Conservation (phyloP, 1,140 invertebrate species). For the Triops cancriformis region DNA sequence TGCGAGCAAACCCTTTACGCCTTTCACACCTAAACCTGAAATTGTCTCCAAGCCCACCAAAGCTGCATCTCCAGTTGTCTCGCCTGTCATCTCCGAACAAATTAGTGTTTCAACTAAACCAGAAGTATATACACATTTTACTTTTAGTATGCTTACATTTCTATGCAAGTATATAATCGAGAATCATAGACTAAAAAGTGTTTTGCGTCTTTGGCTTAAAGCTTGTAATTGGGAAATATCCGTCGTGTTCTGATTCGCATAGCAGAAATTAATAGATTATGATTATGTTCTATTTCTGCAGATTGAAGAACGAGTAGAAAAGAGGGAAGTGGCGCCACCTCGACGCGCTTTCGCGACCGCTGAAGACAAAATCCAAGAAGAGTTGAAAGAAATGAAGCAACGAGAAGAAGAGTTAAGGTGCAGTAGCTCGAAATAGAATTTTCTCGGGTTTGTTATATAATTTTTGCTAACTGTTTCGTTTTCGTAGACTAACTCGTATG, state of each 20-base stretch:
- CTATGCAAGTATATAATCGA: too few species aligned
- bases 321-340: slow-evolving; percentile 35
- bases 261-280: too few species aligned
- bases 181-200: too few species aligned
- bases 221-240: too few species aligned
- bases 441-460: neutral
- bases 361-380: slow-evolving; percentile 67
- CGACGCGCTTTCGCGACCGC: slow-evolving; percentile 39
- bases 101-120: neutral
- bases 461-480: neutral
- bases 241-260: too few species aligned
- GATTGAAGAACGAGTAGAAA: neutral
- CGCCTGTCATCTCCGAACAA: neutral
- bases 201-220: too few species aligned
- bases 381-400: slow-evolving; percentile 61
- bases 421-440: neutral
- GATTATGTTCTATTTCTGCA: too few species aligned
- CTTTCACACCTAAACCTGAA: neutral
- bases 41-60: neutral
- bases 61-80: neutral
- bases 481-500: slow-evolving; percentile 41
- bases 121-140: neutral
- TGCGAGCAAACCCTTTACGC: slow-evolving; percentile 14
- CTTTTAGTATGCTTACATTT: too few species aligned
- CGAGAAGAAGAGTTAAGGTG: slow-evolving; percentile 63